Base-by-base conservation (phyloP, 2,113 vertebrate genomes). In the Aptenodytes patagonicus region DNA sequence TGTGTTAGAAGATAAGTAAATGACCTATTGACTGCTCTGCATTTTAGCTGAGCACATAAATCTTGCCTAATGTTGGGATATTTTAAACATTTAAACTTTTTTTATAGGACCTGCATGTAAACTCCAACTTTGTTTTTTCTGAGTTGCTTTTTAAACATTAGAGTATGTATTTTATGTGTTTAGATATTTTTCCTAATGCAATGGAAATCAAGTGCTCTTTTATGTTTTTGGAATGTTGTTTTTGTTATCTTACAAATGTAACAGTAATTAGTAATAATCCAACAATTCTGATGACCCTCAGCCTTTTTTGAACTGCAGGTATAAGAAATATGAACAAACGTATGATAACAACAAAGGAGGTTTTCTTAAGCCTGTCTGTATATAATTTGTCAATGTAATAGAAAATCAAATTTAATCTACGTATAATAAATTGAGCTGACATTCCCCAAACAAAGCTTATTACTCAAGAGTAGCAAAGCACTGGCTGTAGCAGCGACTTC, bases 401-500 rank as follows among this genome's bases (percentile, higher is more conserved):
- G 81, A 87, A 96, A 97, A 96, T 92, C 64, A 93, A 92, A 90
- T 95, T 60, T 95, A 92, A 96, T 96, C 75, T 93, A 22, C 46
- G 15, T 92, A 25, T 90, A 97, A 97, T 93, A 94, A 95, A 95
- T 92, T 83, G 88, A 94, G 57, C 84, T 91, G 90, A 94, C 78
- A 81, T 95, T 87, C 86, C 51, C 77, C 65, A 97, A 98, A 91
- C 83, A 87, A 87, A 95, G 76, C 68, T 89, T 95, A 90, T 90
- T 91, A 78, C 62, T 94, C 90, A 72, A 11, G 32, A 93, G 76
- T 73, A n/a, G 82, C 54, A 80, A 49, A 96, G 55, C 7, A 10
- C n/a, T 83, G 64, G 29, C 55, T 46, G 12, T 29, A 62, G 84
- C 24, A 64, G 81, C 3, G 0, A 66, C 66, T 69, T 93, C 54